Base-by-base conservation (phyloP, 1,140 invertebrate genomes). In the Phocides pigmalion region DNA sequence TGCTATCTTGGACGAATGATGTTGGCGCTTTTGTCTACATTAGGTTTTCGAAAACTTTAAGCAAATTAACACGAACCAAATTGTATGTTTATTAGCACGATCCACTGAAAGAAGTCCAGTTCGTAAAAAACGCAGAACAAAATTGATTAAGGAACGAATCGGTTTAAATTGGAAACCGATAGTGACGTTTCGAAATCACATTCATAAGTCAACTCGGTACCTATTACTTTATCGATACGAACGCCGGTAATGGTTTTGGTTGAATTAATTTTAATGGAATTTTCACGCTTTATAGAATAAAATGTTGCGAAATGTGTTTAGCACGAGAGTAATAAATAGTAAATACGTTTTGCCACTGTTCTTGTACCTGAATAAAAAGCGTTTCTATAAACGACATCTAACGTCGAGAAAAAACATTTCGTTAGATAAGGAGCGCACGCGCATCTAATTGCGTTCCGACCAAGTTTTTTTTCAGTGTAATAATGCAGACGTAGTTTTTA, bases 131-230 rank as follows among this genome's bases (percentile, higher is more conserved):
- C 70, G 68, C 80, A 87, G 68, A 84, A 87, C 77, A 82, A 86
- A 89, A 89, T 84, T 87, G 87, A 87, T 86, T 89, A 90, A 89
- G 88, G 87, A 91, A 90, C 89, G 89, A 91, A 91, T 91, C 79
- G 89, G 76, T 83, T 89, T 90, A 90, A 90, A 90, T 92, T 90
- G 87, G 81, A 92, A 89, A 87, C 75, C 87, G 90, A 92, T 89
- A 89, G 84, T 89, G 88, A 87, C 76, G 84, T 90, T 92, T 86
- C 85, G 87, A 91, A 90, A 90, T 85, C 85, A 90, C 85, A 90
- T 89, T 90, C 87, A 88, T 89, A 88, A 89, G 87, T 87, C 75
- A 65, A 80, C 72, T 88, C 75, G 68, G 84, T 87, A 39, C 35
- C 35, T 39, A 86, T 87, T 87, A 87, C 84, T 89, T 90, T 89